Evolutionary conservation across 1,140 invertebrate species (phyloP).

Genomic region (Hypothenemus hampei): DNA sequence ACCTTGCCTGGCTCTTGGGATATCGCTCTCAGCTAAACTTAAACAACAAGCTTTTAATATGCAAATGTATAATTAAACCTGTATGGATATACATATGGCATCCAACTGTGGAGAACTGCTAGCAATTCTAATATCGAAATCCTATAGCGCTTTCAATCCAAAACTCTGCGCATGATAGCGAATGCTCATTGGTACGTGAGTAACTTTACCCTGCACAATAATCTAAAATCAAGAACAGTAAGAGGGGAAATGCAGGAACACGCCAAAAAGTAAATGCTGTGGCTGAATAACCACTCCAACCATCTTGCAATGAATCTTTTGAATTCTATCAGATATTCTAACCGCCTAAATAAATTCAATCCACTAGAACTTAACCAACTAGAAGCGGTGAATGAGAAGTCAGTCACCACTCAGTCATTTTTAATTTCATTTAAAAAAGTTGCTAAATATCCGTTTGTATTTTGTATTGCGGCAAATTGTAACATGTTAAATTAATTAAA

Average conservation of each 20-base stretch:
- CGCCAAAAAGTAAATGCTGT: background rate
- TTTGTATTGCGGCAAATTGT: background rate
- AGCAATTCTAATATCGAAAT: background rate
- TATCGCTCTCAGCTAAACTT: background rate
- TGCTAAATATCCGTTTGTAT: background rate
- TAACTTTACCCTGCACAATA: background rate
- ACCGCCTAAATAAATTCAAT: background rate
- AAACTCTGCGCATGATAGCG: background rate
- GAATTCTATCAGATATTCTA: background rate
- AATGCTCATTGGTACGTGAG: background rate
- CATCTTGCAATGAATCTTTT: background rate
- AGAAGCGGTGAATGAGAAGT: background rate
- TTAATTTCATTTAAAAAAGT: background rate
- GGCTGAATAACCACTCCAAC: background rate
- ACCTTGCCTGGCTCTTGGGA: background rate
- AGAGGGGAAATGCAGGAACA: background rate
- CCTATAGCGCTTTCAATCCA: background rate
- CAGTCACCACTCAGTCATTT: background rate
- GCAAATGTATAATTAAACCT: too few relatives aligned
- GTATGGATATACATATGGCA: background rate
- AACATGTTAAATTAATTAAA: background rate
- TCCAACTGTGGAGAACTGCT: background rate
- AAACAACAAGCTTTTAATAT: background rate
- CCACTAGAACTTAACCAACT: background rate
- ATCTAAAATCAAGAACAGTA: background rate